These are phyloP conservation scores for Hemithea aestivaria DNA, from an alignment of 2,888 invertebrate genomes.

Conservation along the genomic window DNA sequence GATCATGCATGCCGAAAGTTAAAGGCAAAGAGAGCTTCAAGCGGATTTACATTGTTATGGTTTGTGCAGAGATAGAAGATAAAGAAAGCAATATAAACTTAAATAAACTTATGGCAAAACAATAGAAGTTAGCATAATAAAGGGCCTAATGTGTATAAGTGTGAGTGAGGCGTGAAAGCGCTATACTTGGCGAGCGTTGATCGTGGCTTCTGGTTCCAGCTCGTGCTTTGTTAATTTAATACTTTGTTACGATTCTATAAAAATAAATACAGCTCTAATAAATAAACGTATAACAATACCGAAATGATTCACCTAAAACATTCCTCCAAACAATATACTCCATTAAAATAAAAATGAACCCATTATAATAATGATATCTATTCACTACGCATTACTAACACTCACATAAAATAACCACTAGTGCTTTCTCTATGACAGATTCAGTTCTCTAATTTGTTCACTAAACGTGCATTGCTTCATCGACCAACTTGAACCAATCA, in stretches of 20 bases:
- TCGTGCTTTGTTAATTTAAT: slow-evolving; percentile 38
- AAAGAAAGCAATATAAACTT: slow-evolving; percentile 10
- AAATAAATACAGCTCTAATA: slow-evolving; percentile 33
- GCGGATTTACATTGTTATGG: slow-evolving; percentile 4
- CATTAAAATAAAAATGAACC: slow-evolving; percentile 23
- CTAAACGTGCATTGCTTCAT: slow-evolving; percentile 67
- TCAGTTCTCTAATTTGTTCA: slow-evolving; percentile 51
- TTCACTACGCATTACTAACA: slow-evolving; percentile 48
- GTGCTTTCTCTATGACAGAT: slow-evolving; percentile 55
- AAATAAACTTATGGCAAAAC: slow-evolving; percentile 16
- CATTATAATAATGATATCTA: slow-evolving; percentile 41
- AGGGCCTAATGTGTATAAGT: slow-evolving; percentile 33
- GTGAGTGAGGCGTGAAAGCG: slow-evolving; percentile 39
- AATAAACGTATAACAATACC: slow-evolving; percentile 37
- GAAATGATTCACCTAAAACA: slow-evolving; percentile 64
- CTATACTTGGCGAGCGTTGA: slow-evolving; percentile 29
- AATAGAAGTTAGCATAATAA: slow-evolving; percentile 13
- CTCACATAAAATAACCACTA: slow-evolving; percentile 64
- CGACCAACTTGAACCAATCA: slow-evolving; percentile 38
- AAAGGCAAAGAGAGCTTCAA: slow-evolving; percentile 1
- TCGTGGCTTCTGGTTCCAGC: slow-evolving; percentile 33
- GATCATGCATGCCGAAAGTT: slow-evolving; percentile 26
- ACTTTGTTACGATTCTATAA: slow-evolving; percentile 30
- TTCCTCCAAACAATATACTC: slow-evolving; percentile 52
- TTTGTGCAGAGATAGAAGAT: slow-evolving; percentile 10